phyloP scores from a whole-genome alignment of 1,140 invertebrate species.

The Eriosoma lanigerum region DNA sequence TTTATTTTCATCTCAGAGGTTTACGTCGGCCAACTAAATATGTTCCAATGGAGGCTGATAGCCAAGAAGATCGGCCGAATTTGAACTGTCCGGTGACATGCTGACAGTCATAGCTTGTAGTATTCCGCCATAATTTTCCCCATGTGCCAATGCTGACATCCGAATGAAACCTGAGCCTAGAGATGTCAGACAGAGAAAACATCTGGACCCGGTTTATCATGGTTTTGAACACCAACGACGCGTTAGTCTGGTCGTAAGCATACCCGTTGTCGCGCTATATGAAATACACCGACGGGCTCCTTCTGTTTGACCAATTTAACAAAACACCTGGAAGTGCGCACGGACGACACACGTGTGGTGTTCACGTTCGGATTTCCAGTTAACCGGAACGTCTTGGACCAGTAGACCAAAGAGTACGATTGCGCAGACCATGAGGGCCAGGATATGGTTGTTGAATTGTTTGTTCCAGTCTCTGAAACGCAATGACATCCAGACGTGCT shows the following conservation, averaged over 20 bases:
- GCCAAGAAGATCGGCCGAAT: neutral
- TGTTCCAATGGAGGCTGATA: neutral
- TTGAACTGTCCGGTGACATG: neutral
- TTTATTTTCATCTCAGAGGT: too few species aligned
- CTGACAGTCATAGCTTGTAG: neutral
- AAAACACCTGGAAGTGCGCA: neutral
- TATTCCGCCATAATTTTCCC: too few species aligned
- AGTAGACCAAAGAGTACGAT: neutral
- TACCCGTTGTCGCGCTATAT: neutral
- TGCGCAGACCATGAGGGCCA: neutral
- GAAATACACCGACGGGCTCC: neutral
- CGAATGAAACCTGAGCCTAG: neutral
- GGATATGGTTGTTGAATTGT: neutral
- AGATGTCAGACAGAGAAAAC: neutral
- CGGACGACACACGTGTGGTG: neutral
- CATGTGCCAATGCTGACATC: too few species aligned
- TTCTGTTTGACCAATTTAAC: neutral
- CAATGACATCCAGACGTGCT: neutral
- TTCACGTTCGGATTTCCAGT: neutral
- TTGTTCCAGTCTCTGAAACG: too few species aligned
- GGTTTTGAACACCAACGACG: neutral
- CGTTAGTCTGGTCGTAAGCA: neutral
- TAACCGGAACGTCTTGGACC: neutral
- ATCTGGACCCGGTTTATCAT: too few species aligned
- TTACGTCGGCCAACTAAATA: neutral